Conservation (phyloP, 2,113 vertebrate species). For the Semicossyphus pulcher region DNA sequence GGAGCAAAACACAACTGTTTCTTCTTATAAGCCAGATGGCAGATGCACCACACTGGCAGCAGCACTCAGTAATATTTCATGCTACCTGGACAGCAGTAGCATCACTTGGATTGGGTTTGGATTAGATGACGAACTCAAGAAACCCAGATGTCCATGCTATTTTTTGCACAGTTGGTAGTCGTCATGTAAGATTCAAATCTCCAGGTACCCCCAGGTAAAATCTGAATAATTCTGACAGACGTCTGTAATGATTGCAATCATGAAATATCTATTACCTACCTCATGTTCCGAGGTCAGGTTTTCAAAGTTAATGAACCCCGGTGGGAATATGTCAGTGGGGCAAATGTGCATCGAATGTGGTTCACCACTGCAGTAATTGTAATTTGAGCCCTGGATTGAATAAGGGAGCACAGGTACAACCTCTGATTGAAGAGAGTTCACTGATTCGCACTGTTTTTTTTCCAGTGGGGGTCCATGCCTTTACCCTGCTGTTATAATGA, state of each 20-base stretch:
- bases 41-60: constrained; percentile 2
- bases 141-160: constrained; percentile 9
- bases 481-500: neutral
- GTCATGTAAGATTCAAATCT: constrained; percentile 38
- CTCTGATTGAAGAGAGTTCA: neutral
- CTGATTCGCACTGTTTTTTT: neutral
- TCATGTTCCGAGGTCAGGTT: constrained; percentile 15
- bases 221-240: constrained; percentile 51
- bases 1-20: constrained; percentile 20
- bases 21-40: constrained; percentile 28
- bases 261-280: constrained; percentile 54
- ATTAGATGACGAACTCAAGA: neutral
- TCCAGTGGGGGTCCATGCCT: neutral
- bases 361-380: constrained; percentile 14
- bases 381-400: constrained; percentile 4
- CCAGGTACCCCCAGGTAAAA: constrained; percentile 15
- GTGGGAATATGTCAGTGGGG: constrained; percentile 33
- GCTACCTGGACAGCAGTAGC: constrained; percentile 16
- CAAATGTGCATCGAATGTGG: constrained; percentile 20
- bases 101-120: constrained; percentile 6
- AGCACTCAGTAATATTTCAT: constrained; percentile 38
- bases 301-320: constrained; percentile 58
- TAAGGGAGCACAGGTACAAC: neutral
- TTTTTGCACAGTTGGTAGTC: constrained; percentile 15
- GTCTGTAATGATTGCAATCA: constrained; percentile 47